phyloP scores from a whole-genome alignment of 2,797 vertebrate species.

The Peromyscus eremicus region DNA sequence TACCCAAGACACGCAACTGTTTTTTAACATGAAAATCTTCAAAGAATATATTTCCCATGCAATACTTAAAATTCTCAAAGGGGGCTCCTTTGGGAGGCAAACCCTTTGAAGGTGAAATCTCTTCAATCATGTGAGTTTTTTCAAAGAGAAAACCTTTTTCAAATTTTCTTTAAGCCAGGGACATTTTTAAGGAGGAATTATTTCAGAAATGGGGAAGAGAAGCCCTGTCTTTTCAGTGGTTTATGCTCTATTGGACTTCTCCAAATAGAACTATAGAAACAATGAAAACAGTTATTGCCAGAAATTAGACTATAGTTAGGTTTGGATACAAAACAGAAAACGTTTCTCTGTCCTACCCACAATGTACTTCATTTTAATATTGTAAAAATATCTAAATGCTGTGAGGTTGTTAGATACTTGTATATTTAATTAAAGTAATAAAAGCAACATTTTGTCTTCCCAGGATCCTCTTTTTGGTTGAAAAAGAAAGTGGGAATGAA shows the following conservation, averaged over 20 bases:
- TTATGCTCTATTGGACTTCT: conserved; percentile 38
- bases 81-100: conserved; percentile 82
- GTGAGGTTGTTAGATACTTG: conserved; percentile 13
- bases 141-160: conserved; percentile 82
- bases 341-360: neutral
- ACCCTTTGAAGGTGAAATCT: conserved; percentile 87
- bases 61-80: conserved; percentile 86
- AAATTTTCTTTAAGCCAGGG: conserved; percentile 75
- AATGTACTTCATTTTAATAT: neutral
- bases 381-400: conserved; percentile 2
- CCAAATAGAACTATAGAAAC: conserved; percentile 31
- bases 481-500: conserved; percentile 27
- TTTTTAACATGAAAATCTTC: conserved; percentile 85
- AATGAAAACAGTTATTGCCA: conserved; percentile 10
- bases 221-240: neutral
- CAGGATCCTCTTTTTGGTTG: neutral
- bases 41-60: conserved; percentile 84
- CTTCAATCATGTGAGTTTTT: conserved; percentile 81
- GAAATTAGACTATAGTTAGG: neutral
- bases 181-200: conserved; percentile 74
- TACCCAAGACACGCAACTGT: conserved; percentile 83
- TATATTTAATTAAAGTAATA: conserved; percentile 40
- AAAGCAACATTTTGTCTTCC: neutral
- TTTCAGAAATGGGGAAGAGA: conserved; percentile 52
- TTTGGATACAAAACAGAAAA: neutral